phyloP scores from a whole-genome alignment of 37 sponge, comb jelly and placozoan genomes.

The Aphrocallistes beatrix region DNA sequence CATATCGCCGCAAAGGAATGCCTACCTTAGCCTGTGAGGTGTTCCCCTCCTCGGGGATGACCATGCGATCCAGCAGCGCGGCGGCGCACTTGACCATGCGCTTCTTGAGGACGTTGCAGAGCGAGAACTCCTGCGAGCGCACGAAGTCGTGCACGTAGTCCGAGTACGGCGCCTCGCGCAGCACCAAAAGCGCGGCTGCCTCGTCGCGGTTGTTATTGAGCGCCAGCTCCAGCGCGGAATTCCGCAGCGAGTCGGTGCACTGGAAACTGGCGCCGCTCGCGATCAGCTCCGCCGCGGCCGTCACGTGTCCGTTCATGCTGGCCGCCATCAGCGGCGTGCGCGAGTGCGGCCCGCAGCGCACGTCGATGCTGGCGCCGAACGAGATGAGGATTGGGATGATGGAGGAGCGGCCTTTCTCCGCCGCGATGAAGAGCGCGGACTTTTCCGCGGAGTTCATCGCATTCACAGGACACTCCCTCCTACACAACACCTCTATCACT shows the following conservation, averaged over 20 bases:
- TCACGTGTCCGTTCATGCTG: not conserved
- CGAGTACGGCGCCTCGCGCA: not conserved
- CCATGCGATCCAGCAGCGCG: not conserved
- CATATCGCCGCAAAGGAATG: not conserved
- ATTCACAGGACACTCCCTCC: not conserved
- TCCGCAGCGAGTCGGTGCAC: not conserved
- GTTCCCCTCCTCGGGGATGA: not conserved
- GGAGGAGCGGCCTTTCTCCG: not conserved
- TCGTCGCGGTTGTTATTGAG: not conserved
- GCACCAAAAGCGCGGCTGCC: not conserved
- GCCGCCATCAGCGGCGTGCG: not conserved
- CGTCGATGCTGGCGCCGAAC: not conserved
- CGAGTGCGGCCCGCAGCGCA: not conserved
- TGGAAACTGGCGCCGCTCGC: not conserved
- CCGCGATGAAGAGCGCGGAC: not conserved
- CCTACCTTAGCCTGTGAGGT: not conserved
- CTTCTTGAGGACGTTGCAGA: not conserved
- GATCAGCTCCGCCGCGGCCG: not conserved
- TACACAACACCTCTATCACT: no score
- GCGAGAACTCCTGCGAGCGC: not conserved
- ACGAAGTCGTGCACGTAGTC: conserved; percentile 8
- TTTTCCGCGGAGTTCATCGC: not conserved
- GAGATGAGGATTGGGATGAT: not conserved
- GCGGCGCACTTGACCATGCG: not conserved
- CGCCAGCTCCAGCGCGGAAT: not conserved